These are phyloP conservation scores for Epinephelus fuscoguttatus DNA, from an alignment of 2,113 vertebrate species.

Conservation along the genomic window DNA sequence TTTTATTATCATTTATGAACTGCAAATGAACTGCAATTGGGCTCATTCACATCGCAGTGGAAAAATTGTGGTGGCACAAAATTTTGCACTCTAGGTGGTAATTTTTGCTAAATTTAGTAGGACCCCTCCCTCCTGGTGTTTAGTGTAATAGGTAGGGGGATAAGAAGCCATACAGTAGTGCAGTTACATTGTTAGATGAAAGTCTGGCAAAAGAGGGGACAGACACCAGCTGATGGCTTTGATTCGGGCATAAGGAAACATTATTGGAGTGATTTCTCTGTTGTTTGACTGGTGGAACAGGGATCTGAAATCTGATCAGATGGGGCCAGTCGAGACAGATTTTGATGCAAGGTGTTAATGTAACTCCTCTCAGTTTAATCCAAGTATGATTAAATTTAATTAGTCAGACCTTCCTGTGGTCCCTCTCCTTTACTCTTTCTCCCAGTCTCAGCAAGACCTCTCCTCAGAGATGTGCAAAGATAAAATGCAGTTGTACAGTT, in stretches of 20 bases:
- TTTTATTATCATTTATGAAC: no score
- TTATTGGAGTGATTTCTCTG: neutral
- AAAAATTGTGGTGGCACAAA: neutral
- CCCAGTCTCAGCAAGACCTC: constrained; percentile 14
- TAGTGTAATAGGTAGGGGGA: constrained; percentile 4
- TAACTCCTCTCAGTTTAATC: constrained; percentile 13
- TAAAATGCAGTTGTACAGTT: constrained; percentile 27
- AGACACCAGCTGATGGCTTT: neutral
- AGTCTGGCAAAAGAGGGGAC: neutral
- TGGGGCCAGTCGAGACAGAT: constrained; percentile 12
- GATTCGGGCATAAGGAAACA: neutral
- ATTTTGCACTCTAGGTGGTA: neutral
- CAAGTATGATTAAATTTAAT: neutral
- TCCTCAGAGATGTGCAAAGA: constrained; percentile 27
- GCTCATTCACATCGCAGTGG: neutral
- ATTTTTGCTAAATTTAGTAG: neutral
- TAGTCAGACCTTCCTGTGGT: constrained; percentile 1
- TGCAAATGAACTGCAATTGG: no score
- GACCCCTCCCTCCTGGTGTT: neutral
- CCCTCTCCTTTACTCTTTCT: constrained; percentile 6
- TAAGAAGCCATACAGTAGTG: neutral
- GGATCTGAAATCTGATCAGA: neutral
- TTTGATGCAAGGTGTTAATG: constrained; percentile 14
- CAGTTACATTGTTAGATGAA: no score
- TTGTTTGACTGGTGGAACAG: neutral